Base-by-base conservation (phyloP, 2,113 vertebrate genomes). In the Pheucticus melanocephalus region DNA sequence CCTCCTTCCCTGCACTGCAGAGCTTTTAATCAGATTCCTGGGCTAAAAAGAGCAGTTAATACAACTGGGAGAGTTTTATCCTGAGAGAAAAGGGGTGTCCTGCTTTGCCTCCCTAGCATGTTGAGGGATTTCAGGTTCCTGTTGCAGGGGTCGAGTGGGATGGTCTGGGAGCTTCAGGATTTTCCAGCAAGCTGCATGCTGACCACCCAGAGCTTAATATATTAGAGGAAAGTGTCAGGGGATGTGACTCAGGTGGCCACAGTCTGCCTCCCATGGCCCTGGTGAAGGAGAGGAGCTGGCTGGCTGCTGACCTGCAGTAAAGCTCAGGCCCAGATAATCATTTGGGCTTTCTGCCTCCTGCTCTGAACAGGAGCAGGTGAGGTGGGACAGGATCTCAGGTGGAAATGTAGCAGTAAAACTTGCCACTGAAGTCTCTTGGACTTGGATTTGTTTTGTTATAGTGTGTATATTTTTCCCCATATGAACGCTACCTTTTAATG, bases 191-290 rank as follows among this genome's bases (percentile, higher is more conserved):
- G 30, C 9, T 47, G 20, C 23, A 63, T 5, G 2, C 56, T 48
- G 31, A 7, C 22, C 6, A 47, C 8, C 4, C 5, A 6, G 20
- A 47, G 30, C 4, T 68, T 19, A 18, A 42, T 27, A 9, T 59
- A 85, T 63, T 56, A 35, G 39, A 64, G 28, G 27, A 42, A 68
- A 69, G 12, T 1, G 1, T 21, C 39, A 59, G 56, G 5, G 7
- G 18, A 10, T 35, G 48, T 0, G 3, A 24, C 31, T 65, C 6
- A 4, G 37, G 15, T 17, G 54, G 14, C 22, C 23, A 5, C 5
- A 5, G n/a, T 7, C 21, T 70, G 13, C 30, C 8, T 45, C 13
- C 45, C 4, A 5, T 12, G 44, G 48, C 57, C 30, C 22, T 0
- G 0, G 6, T 1, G 5, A 22, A 72, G 44, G 30, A 56, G 15